These are phyloP conservation scores for Diploscapter pachys DNA, from an alignment of 1,140 invertebrate genomes.

Conservation along the genomic window DNA sequence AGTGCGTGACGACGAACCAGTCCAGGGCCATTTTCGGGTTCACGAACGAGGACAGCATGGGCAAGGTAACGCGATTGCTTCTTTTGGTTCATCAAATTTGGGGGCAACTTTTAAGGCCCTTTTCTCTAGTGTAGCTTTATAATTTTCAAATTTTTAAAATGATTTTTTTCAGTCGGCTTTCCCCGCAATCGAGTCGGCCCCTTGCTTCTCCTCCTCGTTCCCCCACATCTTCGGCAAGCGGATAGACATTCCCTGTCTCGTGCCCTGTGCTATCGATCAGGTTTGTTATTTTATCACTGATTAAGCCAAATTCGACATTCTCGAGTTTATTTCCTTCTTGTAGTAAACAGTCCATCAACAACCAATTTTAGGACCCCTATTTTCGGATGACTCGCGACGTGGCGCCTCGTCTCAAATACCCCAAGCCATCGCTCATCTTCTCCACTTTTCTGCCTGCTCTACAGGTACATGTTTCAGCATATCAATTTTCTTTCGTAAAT, in stretches of 20 bases:
- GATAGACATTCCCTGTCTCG: conserved; percentile 81
- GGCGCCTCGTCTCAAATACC: conserved; percentile 78
- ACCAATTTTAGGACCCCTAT: conserved; percentile 77
- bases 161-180: conserved; percentile 71
- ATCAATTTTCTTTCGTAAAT: background rate
- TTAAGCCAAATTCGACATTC: background rate
- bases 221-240: conserved; percentile 82
- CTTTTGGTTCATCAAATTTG: background rate
- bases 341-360: background rate
- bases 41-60: conserved; percentile 85
- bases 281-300: conserved; percentile 57
- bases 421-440: conserved; percentile 90
- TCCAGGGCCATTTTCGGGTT: conserved; percentile 91
- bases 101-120: background rate
- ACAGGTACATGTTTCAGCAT: conserved; percentile 20
- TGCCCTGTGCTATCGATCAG: conserved; percentile 98
- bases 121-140: conserved; percentile 1
- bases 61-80: conserved; percentile 67
- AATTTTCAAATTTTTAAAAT: background rate
- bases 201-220: conserved; percentile 88
- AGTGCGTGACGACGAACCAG: conserved; percentile 91
- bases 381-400: conserved; percentile 98
- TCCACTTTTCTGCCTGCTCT: conserved; percentile 91
- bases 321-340: background rate
- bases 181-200: conserved; percentile 91